Percentiles rank a stretch among this genome's conserved stretches.
Evolutionary conservation across 2,797 vertebrate genomes (phyloP).

Genomic region (Bovichtus variegatus): DNA sequence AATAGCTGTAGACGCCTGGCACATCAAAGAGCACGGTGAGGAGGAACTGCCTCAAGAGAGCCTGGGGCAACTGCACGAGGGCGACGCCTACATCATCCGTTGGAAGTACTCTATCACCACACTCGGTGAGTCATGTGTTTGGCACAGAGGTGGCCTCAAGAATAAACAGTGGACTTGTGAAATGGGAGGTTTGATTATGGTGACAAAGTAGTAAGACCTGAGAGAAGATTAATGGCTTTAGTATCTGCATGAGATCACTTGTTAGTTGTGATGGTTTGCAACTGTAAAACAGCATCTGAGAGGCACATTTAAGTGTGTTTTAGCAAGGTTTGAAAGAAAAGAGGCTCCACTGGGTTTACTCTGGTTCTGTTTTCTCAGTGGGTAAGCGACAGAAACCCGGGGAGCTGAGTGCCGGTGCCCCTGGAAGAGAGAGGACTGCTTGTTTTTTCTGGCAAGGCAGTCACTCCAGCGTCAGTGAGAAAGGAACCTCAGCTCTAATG

Average conservation of each 20-base stretch:
- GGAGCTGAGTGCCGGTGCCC: conserved; percentile 78
- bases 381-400: conserved; percentile 86
- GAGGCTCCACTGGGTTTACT: neutral
- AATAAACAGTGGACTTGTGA: neutral
- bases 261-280: neutral
- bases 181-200: neutral
- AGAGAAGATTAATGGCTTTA: neutral
- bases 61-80: conserved; percentile 85
- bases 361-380: conserved; percentile 69
- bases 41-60: conserved; percentile 81
- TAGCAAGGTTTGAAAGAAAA: neutral
- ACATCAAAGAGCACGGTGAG: conserved; percentile 87
- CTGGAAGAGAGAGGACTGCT: conserved; percentile 84
- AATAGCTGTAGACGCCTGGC: conserved; percentile 83
- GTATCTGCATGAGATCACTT: neutral
- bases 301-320: neutral
- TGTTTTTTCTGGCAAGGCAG: conserved; percentile 90
- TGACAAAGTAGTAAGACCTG: neutral
- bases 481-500: conserved; percentile 88
- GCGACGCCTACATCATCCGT: conserved; percentile 86
- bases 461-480: conserved; percentile 85
- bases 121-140: conserved; percentile 77
- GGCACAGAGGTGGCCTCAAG: neutral
- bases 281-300: neutral
- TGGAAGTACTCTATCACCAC: conserved; percentile 89